Evolutionary conservation across 2,888 invertebrate species (phyloP).

Genomic region (Asteroscopus sphinx): DNA sequence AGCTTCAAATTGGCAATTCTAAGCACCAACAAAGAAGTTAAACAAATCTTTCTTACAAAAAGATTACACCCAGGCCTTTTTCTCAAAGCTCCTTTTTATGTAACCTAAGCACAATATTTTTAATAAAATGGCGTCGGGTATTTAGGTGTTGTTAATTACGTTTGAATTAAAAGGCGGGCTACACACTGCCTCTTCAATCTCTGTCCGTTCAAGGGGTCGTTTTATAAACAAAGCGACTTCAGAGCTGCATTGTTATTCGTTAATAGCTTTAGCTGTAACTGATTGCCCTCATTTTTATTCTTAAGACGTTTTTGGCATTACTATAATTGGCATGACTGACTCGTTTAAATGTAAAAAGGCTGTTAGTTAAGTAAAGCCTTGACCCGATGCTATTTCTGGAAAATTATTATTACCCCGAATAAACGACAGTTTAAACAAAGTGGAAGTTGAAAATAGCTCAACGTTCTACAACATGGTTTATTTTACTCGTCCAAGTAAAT

Average conservation of each 20-base stretch:
- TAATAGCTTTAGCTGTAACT: conserved; percentile 31
- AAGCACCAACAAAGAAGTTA: conserved; percentile 1
- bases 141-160: conserved; percentile 33
- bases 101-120: conserved; percentile 17
- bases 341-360: background rate
- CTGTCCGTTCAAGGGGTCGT: conserved; percentile 6
- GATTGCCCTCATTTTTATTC: conserved; percentile 24
- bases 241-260: conserved; percentile 33
- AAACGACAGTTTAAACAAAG: conserved; percentile 5
- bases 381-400: conserved; percentile 21
- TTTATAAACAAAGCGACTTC: conserved; percentile 28
- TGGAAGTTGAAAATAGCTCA: conserved; percentile 3
- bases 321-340: conserved; percentile 5
- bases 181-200: conserved; percentile 23
- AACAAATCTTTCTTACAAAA: conserved; percentile 16
- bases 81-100: conserved; percentile 22
- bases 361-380: conserved; percentile 5
- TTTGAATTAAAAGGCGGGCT: conserved; percentile 28
- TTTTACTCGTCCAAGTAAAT: too few species aligned
- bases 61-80: conserved; percentile 8
- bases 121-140: conserved; percentile 18
- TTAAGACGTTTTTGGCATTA: conserved; percentile 5
- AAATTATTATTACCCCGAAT: background rate
- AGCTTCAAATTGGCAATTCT: background rate
- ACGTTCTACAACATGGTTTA: background rate